Evolutionary conservation across 35 echinoderm and acorn worm genomes (phyloP), one percentile per base, ranked within the genome.

Genomic region (Diadema setosum): DNA sequence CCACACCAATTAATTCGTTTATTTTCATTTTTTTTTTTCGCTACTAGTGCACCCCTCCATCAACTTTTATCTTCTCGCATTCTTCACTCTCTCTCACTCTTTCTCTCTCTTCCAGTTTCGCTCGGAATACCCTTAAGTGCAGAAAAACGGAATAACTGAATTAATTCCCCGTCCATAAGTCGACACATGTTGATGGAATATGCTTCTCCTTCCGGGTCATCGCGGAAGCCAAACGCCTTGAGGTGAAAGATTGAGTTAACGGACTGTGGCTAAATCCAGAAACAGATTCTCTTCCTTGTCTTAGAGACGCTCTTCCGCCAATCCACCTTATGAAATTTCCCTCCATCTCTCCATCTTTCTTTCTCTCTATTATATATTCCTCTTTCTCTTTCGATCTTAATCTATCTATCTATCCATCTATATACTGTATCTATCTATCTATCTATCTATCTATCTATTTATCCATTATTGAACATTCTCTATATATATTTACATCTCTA

Each of bases 1-100:
- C 61, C 36, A 14, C 26, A 25, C 61, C 61, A 65, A 65, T 65
- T 65, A 65, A 65, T 65, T 65, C 36, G 61, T 65, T 30, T 65
- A 33, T 65, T 65, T 65, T 65, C 61, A 65, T 65, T 65, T 65
- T 65, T n/a, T n/a, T n/a, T n/a, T n/a, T n/a, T n/a, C n/a, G n/a
- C n/a, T n/a, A n/a, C n/a, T n/a, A n/a, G n/a, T n/a, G n/a, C n/a
- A n/a, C n/a, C n/a, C n/a, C n/a, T n/a, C n/a, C n/a, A n/a, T n/a
- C n/a, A n/a, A n/a, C n/a, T n/a, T n/a, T 25, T 65, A 65, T 65
- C 61, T 65, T 65, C 21, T 65, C 36, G 61, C 61, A 32, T 65
- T 65, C 61, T n/a, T 25, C 36, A 65, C 36, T 33, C 36, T 65
- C 21, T 65, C 36, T 25, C 61, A 32, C 36, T 65, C 61, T 20